Conservation (phyloP, 2,113 vertebrate species). For the Istiophorus platypterus region DNA sequence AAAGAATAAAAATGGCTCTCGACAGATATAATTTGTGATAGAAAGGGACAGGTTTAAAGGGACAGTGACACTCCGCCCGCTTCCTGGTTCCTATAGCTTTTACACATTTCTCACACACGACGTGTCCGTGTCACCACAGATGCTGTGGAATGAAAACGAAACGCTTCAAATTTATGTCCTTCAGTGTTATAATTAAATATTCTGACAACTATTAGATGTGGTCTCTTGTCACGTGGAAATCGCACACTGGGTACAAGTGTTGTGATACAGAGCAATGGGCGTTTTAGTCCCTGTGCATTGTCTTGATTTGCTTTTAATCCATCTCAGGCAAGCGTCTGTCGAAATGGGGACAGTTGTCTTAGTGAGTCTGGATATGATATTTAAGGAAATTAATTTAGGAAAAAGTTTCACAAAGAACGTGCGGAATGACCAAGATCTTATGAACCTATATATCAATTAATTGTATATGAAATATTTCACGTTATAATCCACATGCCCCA, state of each 20-base stretch:
- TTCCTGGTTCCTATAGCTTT: slow-evolving; percentile 66
- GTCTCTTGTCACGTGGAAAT: background rate
- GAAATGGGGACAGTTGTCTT: background rate
- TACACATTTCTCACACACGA: background rate
- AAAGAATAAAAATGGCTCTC: slow-evolving; percentile 62
- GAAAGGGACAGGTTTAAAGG: slow-evolving; percentile 82
- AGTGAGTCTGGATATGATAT: too few species aligned
- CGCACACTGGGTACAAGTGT: background rate
- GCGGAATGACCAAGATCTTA: background rate
- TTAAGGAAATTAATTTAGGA: background rate
- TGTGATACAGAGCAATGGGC: slow-evolving; percentile 5
- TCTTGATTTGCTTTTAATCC: slow-evolving; percentile 14
- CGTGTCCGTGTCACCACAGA: background rate
- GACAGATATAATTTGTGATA: slow-evolving; percentile 61
- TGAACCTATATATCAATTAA: background rate
- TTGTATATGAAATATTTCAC: background rate
- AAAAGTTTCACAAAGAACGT: background rate
- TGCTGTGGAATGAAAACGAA: background rate
- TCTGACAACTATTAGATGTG: background rate
- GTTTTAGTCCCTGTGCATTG: slow-evolving; percentile 8
- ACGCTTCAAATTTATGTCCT: background rate
- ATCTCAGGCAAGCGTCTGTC: background rate
- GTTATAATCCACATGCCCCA: background rate
- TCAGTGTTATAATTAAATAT: background rate
- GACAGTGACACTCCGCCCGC: slow-evolving; percentile 73